These are phyloP conservation scores for Hippolais icterina DNA, from an alignment of 2,113 vertebrate genomes.

Conservation along the genomic window DNA sequence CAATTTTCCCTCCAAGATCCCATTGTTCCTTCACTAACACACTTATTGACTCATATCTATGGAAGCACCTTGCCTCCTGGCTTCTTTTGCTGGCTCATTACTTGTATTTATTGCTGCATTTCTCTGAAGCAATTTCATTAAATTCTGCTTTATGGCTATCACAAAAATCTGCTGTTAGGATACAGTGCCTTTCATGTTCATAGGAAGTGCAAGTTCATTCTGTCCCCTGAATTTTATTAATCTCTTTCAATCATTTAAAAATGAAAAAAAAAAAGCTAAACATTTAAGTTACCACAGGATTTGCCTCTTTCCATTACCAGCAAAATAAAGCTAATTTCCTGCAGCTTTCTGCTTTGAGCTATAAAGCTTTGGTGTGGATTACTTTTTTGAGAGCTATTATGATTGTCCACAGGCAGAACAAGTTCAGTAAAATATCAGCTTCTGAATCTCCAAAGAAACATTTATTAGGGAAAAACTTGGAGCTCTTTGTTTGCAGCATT, in stretches of 20 bases:
- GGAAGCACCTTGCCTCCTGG: slow-evolving; percentile 29
- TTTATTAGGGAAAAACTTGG: not conserved
- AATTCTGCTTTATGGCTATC: slow-evolving; percentile 18
- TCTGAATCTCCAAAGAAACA: slow-evolving; percentile 2
- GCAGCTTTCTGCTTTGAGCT: slow-evolving; percentile 25
- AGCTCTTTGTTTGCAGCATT: slow-evolving; percentile 7
- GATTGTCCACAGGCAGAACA: slow-evolving; percentile 21
- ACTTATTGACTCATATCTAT: slow-evolving; percentile 11
- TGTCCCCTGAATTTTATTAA: slow-evolving; percentile 24
- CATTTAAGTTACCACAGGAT: not conserved
- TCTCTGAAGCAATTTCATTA: slow-evolving; percentile 54
- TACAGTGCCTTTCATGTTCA: not conserved
- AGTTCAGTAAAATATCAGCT: slow-evolving; percentile 19
- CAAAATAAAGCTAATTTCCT: slow-evolving; percentile 53
- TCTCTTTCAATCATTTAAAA: slow-evolving; percentile 16
- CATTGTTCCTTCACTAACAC: not conserved
- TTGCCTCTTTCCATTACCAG: slow-evolving; percentile 22
- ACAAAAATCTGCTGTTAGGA: not conserved
- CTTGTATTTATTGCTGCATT: slow-evolving; percentile 19
- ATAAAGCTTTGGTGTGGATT: slow-evolving; percentile 23
- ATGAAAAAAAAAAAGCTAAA: not conserved
- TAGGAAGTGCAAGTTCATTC: not conserved
- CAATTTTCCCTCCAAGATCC: not conserved
- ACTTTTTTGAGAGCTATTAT: slow-evolving; percentile 39
- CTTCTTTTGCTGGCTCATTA: slow-evolving; percentile 20